Conservation (phyloP, 2,113 vertebrate genomes). For the Serilophus lunatus region DNA sequence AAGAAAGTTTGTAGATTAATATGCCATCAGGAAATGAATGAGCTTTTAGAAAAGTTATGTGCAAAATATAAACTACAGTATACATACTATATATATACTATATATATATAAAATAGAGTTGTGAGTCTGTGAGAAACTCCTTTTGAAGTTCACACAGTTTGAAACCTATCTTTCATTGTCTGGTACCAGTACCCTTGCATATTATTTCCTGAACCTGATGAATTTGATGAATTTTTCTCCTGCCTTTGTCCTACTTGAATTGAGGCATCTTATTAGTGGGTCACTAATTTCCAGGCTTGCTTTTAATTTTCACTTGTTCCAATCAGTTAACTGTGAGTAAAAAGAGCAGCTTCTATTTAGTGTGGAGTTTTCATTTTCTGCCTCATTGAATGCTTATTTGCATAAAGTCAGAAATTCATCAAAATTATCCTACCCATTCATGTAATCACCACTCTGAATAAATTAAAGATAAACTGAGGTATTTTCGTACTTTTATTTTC, state of each 20-base stretch:
- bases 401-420: constrained; percentile 22
- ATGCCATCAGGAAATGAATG: neutral
- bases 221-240: neutral
- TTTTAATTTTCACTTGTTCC: constrained; percentile 49
- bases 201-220: neutral
- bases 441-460: neutral
- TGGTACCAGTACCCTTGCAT: neutral
- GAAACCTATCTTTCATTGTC: neutral
- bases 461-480: neutral
- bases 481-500: neutral
- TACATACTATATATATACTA: neutral
- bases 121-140: neutral
- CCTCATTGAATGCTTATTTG: constrained; percentile 15
- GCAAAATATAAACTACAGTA: neutral
- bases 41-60: neutral
- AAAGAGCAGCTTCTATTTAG: neutral
- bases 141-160: neutral
- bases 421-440: neutral
- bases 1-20: neutral
- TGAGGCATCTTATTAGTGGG: neutral
- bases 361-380: constrained; percentile 4
- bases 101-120: neutral
- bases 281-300: constrained; percentile 18
- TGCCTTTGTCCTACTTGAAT: neutral
- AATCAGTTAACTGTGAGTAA: constrained; percentile 38